phyloP scores from a whole-genome alignment of 1,140 invertebrate genomes.

The Coelopa frigida region DNA sequence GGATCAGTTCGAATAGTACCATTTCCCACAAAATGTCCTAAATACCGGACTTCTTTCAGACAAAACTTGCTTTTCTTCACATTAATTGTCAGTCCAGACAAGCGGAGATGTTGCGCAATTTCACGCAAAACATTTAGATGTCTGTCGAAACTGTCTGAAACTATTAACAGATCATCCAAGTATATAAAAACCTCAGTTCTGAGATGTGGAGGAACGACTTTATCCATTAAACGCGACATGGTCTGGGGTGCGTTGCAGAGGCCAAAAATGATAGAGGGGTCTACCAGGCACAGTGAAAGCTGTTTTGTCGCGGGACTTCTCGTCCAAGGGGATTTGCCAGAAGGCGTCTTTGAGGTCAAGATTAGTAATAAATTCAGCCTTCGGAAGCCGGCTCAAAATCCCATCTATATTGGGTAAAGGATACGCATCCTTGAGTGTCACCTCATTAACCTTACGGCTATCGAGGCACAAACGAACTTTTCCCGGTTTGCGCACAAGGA shows the following conservation, averaged over 20 bases:
- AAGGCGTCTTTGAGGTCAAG: slow-evolving; percentile 21
- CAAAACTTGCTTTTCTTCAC: slow-evolving; percentile 19
- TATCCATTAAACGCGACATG: slow-evolving; percentile 12
- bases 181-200: slow-evolving; percentile 13
- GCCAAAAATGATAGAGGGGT: slow-evolving; percentile 30
- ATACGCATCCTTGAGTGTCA: slow-evolving; percentile 27
- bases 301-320: slow-evolving; percentile 28
- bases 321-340: slow-evolving; percentile 9
- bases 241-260: slow-evolving; percentile 15
- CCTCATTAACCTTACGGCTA: no score
- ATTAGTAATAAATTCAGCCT: slow-evolving; percentile 17
- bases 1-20: slow-evolving; percentile 39
- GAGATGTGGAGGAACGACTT: slow-evolving; percentile 39
- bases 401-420: slow-evolving; percentile 23
- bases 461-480: no score
- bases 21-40: slow-evolving; percentile 14
- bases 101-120: slow-evolving; percentile 2
- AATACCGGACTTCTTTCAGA: slow-evolving; percentile 21
- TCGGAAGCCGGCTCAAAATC: slow-evolving; percentile 24
- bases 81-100: slow-evolving; percentile 20
- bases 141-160: slow-evolving; percentile 5
- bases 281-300: slow-evolving; percentile 39
- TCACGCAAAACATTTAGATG: slow-evolving; percentile 3
- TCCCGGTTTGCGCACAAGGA: no score
- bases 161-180: slow-evolving; percentile 12